A percentile compares a stretch with the other conserved stretches of the same genome.
Evolutionary conservation across 2,797 vertebrate species (phyloP).

Genomic region (Acestrorhynchus altus): DNA sequence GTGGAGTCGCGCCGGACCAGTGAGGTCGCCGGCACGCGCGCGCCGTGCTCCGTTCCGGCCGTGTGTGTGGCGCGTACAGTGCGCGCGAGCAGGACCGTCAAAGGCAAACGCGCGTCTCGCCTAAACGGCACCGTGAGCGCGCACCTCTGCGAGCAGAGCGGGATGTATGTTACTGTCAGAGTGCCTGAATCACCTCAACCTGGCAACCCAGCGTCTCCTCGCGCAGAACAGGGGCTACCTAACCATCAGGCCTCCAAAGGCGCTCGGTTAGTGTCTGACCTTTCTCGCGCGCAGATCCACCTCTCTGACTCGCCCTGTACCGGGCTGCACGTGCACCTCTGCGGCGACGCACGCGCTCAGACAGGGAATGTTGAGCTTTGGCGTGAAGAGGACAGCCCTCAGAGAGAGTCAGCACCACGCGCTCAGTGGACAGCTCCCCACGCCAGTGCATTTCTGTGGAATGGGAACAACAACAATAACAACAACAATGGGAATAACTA

Average conservation of each 20-base stretch:
- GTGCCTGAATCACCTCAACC: conserved; percentile 19
- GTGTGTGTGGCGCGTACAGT: neutral
- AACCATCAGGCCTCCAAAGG: conserved; percentile 21
- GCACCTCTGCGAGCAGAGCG: neutral
- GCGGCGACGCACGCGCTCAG: conserved; percentile 41
- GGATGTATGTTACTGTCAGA: neutral
- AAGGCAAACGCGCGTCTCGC: conserved; percentile 1
- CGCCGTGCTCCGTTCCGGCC: conserved; percentile 33
- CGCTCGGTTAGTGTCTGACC: conserved; percentile 12
- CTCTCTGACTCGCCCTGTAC: conserved; percentile 41
- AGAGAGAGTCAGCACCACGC: conserved; percentile 73
- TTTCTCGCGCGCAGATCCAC: conserved; percentile 26
- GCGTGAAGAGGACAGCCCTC: neutral
- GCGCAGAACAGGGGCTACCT: conserved; percentile 4
- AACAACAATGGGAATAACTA: conserved; percentile 46
- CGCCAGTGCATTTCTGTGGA: conserved; percentile 46
- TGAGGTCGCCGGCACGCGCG: conserved; percentile 35
- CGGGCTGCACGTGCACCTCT: conserved; percentile 34
- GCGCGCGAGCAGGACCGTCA: neutral
- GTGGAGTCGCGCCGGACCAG: conserved; percentile 60
- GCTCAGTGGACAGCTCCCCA: conserved; percentile 76
- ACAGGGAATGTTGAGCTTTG: neutral
- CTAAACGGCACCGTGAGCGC: neutral
- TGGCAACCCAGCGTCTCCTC: conserved; percentile 7
- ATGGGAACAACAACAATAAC: conserved; percentile 66